A percentile compares a stretch with the other conserved stretches of the same genome.
These are phyloP conservation scores for Plecturocebus donacophilus DNA, from an alignment of 2,113 vertebrate genomes.

Conservation along the genomic window DNA sequence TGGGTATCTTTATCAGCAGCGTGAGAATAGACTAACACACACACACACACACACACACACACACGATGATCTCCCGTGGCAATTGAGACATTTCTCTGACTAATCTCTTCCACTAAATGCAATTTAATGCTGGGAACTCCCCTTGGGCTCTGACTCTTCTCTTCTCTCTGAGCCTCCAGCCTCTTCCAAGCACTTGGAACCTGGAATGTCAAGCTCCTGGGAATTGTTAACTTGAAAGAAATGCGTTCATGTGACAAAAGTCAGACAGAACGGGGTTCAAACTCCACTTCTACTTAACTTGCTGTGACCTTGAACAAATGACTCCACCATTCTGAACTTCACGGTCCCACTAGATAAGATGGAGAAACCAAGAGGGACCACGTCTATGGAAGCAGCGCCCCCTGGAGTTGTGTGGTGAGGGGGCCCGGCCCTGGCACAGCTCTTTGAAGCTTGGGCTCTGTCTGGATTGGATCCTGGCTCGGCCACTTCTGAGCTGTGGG, in stretches of 20 bases:
- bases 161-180: neutral
- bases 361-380: neutral
- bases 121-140: neutral
- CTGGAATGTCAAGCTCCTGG: neutral
- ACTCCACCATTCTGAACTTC: neutral
- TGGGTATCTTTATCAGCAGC: too few relatives aligned
- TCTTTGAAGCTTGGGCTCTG: neutral
- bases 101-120: neutral
- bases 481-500: neutral
- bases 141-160: neutral
- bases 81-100: neutral
- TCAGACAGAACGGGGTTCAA: neutral
- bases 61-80: fast-evolving
- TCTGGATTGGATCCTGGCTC: neutral
- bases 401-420: neutral
- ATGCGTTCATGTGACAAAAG: neutral
- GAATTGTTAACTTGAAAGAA: neutral
- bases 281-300: neutral
- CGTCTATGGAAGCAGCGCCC: fast-evolving
- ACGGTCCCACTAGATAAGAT: neutral
- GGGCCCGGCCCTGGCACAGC: fast-evolving
- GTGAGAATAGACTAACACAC: too few relatives aligned
- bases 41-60: too few relatives aligned
- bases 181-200: too few relatives aligned
- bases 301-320: neutral